phyloP scores from a whole-genome alignment of 2,797 vertebrate species.

The Xenentodon cancila region DNA sequence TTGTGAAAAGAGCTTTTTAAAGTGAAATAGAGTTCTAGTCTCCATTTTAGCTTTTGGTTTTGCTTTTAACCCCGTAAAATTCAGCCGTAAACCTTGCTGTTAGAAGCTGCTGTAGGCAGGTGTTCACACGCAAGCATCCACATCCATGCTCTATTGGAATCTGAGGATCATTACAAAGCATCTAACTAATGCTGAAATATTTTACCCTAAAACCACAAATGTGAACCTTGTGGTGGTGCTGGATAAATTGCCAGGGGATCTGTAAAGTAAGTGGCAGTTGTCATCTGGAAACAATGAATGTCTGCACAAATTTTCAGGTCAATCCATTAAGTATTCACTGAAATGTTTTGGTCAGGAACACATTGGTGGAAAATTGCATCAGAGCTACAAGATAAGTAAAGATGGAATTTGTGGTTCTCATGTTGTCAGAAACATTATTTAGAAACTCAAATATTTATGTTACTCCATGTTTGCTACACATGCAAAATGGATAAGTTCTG shows the following conservation, averaged over 20 bases:
- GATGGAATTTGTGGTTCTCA: background rate
- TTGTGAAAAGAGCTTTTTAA: background rate
- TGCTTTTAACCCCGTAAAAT: background rate
- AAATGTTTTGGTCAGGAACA: conserved; percentile 10
- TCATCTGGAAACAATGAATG: conserved; percentile 29
- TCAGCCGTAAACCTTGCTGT: background rate
- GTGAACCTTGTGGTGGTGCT: conserved; percentile 5
- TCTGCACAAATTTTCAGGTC: conserved; percentile 19
- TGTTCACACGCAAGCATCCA: background rate
- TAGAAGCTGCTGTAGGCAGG: background rate
- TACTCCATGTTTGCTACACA: background rate
- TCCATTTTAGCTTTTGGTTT: background rate
- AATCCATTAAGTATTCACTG: conserved; percentile 13
- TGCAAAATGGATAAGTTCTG: background rate
- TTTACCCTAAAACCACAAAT: conserved; percentile 26
- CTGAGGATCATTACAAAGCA: conserved; percentile 1
- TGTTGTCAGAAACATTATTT: background rate
- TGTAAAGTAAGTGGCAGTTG: background rate
- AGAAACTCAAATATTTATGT: too few species aligned
- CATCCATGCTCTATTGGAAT: background rate
- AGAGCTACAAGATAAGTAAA: conserved; percentile 1
- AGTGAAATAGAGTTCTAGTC: background rate
- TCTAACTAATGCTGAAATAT: conserved; percentile 18
- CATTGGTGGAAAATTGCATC: conserved; percentile 1
- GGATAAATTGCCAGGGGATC: conserved; percentile 11